Evolutionary conservation across 2,113 vertebrate species (phyloP).

Genomic region (Recurvirostra avosetta): DNA sequence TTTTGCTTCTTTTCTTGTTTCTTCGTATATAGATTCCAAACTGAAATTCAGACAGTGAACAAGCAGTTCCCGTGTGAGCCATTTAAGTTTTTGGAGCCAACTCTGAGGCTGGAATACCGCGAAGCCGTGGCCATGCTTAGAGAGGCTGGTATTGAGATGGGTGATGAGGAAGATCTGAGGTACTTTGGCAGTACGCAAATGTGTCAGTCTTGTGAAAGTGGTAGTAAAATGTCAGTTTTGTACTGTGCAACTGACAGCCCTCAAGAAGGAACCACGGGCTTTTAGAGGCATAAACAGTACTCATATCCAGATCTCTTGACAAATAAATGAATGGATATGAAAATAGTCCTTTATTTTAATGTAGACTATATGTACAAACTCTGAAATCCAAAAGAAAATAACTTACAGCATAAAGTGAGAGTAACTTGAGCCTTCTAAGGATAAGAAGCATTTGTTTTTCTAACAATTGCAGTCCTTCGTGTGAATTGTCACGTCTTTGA

Average conservation of each 20-base stretch:
- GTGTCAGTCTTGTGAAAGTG: not conserved
- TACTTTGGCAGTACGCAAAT: slow-evolving; percentile 38
- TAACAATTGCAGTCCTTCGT: not conserved
- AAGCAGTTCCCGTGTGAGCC: slow-evolving; percentile 94
- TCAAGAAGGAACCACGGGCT: not conserved
- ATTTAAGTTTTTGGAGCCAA: slow-evolving; percentile 98
- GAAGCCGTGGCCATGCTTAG: slow-evolving; percentile 92
- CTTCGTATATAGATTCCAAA: slow-evolving; percentile 83
- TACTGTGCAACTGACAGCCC: not conserved
- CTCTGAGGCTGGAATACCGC: slow-evolving; percentile 89
- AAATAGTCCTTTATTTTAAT: not conserved
- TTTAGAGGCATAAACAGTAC: not conserved
- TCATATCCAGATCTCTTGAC: not conserved
- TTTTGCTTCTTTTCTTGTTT: slow-evolving; percentile 17
- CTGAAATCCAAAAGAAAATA: not conserved
- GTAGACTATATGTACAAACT: fast-evolving
- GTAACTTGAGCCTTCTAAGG: not conserved
- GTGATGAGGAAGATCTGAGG: slow-evolving; percentile 97
- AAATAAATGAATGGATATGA: not conserved
- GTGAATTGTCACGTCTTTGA: not conserved
- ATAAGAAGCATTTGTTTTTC: not conserved
- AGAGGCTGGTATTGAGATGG: slow-evolving; percentile 95
- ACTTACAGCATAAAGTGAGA: not conserved
- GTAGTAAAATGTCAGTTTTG: not conserved
- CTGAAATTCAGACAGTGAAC: slow-evolving; percentile 92